Evolutionary conservation across 2,888 invertebrate genomes (phyloP).

Genomic region (Venustoraphidia nigricollis): DNA sequence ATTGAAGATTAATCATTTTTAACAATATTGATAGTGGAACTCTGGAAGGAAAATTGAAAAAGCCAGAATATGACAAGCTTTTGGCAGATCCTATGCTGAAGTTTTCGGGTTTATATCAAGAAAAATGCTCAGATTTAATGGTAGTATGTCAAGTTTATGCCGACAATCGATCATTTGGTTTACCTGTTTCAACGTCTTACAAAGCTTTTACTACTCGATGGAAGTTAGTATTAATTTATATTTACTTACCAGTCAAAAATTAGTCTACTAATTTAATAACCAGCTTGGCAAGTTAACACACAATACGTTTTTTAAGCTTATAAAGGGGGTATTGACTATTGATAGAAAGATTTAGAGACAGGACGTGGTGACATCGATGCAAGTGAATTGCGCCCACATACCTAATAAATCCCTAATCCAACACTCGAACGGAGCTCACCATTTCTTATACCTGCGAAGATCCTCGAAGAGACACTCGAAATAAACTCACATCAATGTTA

Average conservation of each 20-base stretch:
- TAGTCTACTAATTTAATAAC: neutral
- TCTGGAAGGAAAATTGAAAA: slow-evolving; percentile 75
- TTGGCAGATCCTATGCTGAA: slow-evolving; percentile 78
- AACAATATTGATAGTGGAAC: slow-evolving; percentile 54
- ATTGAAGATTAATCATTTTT: slow-evolving; percentile 8
- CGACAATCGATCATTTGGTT: slow-evolving; percentile 63
- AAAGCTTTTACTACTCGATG: slow-evolving; percentile 85
- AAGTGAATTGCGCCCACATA: too few species aligned
- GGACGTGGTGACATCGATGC: too few species aligned
- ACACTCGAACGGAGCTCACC: too few species aligned
- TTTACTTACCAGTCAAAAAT: neutral
- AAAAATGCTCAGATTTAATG: slow-evolving; percentile 67
- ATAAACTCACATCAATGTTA: too few species aligned
- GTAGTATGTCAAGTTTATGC: slow-evolving; percentile 76
- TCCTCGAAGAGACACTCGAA: too few species aligned
- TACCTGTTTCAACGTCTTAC: slow-evolving; percentile 80
- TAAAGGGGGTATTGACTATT: neutral
- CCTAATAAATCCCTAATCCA: too few species aligned
- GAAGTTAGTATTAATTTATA: slow-evolving; percentile 48
- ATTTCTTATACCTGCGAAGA: too few species aligned
- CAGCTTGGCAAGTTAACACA: neutral
- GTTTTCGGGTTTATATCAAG: slow-evolving; percentile 77
- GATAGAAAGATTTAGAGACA: too few species aligned
- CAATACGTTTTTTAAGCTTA: neutral
- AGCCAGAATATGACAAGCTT: slow-evolving; percentile 77